A percentile compares a stretch with the other conserved stretches of the same genome.
These are phyloP conservation scores for Pseudochromis fuscus DNA, from an alignment of 2,797 vertebrate genomes.

Conservation along the genomic window DNA sequence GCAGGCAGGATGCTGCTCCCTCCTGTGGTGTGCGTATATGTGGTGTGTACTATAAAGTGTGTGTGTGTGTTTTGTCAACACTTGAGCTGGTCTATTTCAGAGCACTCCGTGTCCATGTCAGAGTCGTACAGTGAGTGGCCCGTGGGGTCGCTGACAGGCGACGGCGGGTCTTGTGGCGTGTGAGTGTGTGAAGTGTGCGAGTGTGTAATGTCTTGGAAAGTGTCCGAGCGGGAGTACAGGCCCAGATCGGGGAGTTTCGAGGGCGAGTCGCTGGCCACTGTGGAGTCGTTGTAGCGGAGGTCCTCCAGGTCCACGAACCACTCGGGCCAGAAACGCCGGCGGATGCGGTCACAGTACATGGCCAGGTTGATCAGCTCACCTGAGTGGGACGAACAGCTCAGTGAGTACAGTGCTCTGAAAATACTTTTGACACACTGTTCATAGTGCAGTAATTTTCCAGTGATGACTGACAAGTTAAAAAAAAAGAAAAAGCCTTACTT, in stretches of 20 bases:
- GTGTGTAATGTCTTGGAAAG: constrained; percentile 90
- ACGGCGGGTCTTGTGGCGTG: constrained; percentile 70
- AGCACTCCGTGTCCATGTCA: constrained; percentile 96
- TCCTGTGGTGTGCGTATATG: constrained; percentile 33
- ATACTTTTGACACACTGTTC: too few species aligned
- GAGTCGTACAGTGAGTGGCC: constrained; percentile 97
- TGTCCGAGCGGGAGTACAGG: constrained; percentile 94
- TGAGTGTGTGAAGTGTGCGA: constrained; percentile 85
- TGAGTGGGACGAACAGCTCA: constrained; percentile 66
- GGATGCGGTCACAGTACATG: constrained; percentile 98
- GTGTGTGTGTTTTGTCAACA: constrained; percentile 72
- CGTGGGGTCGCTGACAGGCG: constrained; percentile 94
- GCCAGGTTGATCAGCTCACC: constrained; percentile 99
- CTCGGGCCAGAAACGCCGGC: constrained; percentile 97
- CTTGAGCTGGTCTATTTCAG: constrained; percentile 92
- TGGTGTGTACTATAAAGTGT: constrained; percentile 16
- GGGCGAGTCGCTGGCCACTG: constrained; percentile 87
- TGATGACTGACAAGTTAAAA: too few species aligned
- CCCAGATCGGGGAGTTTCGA: constrained; percentile 91
- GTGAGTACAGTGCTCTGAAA: neutral
- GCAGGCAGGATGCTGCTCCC: constrained; percentile 37
- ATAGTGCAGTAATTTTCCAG: too few species aligned
- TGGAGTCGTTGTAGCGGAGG: constrained; percentile 89
- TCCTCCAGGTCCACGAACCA: constrained; percentile 95
- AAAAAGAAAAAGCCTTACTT: too few species aligned